These are phyloP conservation scores for Bombus haemorrhoidalis DNA, from an alignment of 1,140 invertebrate species.

Conservation along the genomic window DNA sequence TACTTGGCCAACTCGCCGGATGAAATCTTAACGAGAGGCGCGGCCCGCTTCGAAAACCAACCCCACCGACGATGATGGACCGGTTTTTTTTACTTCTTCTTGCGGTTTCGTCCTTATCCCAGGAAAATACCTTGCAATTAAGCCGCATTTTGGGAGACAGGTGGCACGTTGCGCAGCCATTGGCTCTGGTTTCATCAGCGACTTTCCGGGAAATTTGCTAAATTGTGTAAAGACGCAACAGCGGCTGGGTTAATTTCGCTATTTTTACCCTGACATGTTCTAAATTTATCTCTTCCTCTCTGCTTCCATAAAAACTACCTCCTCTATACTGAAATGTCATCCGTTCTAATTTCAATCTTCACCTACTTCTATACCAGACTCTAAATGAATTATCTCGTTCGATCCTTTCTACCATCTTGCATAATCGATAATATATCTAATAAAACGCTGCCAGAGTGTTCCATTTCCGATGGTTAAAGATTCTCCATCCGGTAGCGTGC, in stretches of 20 bases:
- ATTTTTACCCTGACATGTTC: no score
- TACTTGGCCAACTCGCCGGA: slow-evolving; percentile 47
- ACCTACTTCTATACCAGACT: not conserved
- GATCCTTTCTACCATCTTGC: not conserved
- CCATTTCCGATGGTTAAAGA: not conserved
- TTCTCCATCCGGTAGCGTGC: no score
- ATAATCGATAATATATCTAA: not conserved
- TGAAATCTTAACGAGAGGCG: slow-evolving; percentile 58
- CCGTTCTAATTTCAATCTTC: not conserved
- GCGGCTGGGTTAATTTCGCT: no score
- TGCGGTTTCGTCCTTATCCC: not conserved
- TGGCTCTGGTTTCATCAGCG: not conserved
- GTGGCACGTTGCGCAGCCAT: not conserved
- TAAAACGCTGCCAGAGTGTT: not conserved
- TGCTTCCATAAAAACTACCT: no score
- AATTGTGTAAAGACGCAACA: not conserved
- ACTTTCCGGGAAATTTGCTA: not conserved
- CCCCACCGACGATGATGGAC: slow-evolving; percentile 7
- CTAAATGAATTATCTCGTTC: not conserved
- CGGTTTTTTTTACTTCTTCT: not conserved
- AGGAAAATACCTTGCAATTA: slow-evolving; percentile 17
- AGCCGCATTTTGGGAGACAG: not conserved
- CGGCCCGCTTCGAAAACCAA: slow-evolving; percentile 23
- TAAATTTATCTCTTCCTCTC: no score
- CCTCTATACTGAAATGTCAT: no score